A percentile compares a stretch with the other conserved stretches of the same genome.
These are phyloP conservation scores for Brachynemurus nebulosus DNA, from an alignment of 2,888 invertebrate genomes.

Conservation along the genomic window DNA sequence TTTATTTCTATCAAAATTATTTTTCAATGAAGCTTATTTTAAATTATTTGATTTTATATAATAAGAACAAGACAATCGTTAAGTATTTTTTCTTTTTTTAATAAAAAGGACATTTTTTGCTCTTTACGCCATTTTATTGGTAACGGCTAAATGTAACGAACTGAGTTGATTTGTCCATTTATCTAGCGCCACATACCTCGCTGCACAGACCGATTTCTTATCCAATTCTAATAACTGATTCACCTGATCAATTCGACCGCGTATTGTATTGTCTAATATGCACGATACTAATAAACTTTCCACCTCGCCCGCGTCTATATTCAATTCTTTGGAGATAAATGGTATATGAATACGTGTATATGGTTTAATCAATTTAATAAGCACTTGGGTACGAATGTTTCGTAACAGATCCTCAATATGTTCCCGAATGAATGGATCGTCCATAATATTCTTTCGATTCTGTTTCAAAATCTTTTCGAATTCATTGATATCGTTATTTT, in stretches of 20 bases:
- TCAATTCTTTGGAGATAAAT: constrained; percentile 89
- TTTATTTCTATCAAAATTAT: no score
- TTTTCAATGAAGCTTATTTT: no score
- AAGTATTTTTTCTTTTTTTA: no score
- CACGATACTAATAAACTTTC: constrained; percentile 94
- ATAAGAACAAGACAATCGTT: no score
- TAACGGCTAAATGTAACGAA: constrained; percentile 76
- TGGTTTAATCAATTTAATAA: constrained; percentile 93
- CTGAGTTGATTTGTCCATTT: constrained; percentile 90
- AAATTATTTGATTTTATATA: no score
- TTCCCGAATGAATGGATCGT: constrained; percentile 96
- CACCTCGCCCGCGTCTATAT: constrained; percentile 88
- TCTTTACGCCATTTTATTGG: constrained; percentile 85
- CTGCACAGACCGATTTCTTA: constrained; percentile 64
- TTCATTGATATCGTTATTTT: constrained; percentile 96
- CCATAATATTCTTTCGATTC: constrained; percentile 94
- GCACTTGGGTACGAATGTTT: constrained; percentile 93
- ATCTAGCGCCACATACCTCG: constrained; percentile 84
- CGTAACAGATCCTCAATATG: constrained; percentile 94
- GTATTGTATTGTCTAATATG: constrained; percentile 88
- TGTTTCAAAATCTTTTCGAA: constrained; percentile 93
- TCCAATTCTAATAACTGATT: constrained; percentile 85
- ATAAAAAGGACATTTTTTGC: no score
- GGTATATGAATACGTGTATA: constrained; percentile 97
- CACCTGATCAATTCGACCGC: constrained; percentile 84